Percentiles rank a stretch among this genome's conserved stretches.
phyloP scores from a whole-genome alignment of 2,888 invertebrate species.

The Malacosoma neustria region DNA sequence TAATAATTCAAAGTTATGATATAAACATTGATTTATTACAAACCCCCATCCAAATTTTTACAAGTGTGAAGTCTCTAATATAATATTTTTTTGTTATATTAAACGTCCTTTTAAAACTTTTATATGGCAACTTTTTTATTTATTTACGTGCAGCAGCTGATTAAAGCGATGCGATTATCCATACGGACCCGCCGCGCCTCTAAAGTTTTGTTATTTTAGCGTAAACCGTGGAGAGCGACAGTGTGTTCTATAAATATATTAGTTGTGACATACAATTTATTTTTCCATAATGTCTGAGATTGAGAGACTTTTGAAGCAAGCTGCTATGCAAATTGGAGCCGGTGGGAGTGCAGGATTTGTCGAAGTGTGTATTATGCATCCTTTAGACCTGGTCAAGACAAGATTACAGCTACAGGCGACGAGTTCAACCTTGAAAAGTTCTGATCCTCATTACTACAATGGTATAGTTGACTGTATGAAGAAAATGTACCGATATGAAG shows the following conservation, averaged over 20 bases:
- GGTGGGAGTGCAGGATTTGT: conserved; percentile 95
- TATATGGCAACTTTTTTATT: too few species aligned
- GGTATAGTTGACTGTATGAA: conserved; percentile 91
- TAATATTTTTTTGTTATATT: too few species aligned
- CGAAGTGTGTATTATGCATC: conserved; percentile 97
- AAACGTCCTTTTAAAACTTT: too few species aligned
- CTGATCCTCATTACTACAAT: conserved; percentile 78
- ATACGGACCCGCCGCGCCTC: too few species aligned
- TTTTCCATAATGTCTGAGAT: conserved; percentile 44
- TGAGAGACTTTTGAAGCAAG: conserved; percentile 76
- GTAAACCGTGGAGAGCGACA: not conserved
- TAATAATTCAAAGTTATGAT: too few species aligned
- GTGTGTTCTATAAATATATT: not conserved
- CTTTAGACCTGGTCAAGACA: conserved; percentile 94
- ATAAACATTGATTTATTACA: too few species aligned
- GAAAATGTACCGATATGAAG: conserved; percentile 92
- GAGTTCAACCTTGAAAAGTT: conserved; percentile 21
- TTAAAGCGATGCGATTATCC: too few species aligned
- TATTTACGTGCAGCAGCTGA: too few species aligned
- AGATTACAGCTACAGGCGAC: conserved; percentile 69
- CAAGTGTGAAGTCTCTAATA: too few species aligned
- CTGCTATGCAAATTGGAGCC: conserved; percentile 87
- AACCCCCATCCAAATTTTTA: too few species aligned
- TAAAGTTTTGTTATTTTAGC: not conserved
- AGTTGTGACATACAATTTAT: not conserved